Percentiles rank a stretch among this genome's conserved stretches.
Conservation (phyloP, 2,888 invertebrate genomes). For the Lepidocyrtoides sp. region DNA sequence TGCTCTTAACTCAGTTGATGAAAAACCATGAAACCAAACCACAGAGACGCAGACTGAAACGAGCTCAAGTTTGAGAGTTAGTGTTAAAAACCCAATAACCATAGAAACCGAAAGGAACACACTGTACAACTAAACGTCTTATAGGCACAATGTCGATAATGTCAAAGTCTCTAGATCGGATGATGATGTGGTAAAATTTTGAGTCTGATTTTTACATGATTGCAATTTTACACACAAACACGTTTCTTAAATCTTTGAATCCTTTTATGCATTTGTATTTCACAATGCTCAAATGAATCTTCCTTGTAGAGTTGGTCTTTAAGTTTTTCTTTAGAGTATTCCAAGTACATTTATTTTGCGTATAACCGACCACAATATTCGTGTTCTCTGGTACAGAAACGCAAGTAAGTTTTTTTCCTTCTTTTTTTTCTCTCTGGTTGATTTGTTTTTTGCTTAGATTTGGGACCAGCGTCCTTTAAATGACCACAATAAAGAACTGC, state of each 20-base stretch:
- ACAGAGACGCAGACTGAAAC: constrained; percentile 28
- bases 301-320: too few species aligned
- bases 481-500: constrained; percentile 28
- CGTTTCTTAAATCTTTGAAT: too few species aligned
- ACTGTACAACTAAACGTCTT: constrained; percentile 6
- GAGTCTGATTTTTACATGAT: constrained; percentile 33
- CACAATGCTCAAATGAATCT: too few species aligned
- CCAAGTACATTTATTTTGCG: too few species aligned
- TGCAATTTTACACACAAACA: neutral
- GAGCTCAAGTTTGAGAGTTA: constrained; percentile 23
- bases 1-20: too few species aligned
- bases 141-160: neutral
- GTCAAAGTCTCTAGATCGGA: neutral
- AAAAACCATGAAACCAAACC: constrained; percentile 54
- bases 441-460: neutral
- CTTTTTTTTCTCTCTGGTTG: neutral
- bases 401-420: constrained; percentile 20
- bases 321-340: too few species aligned
- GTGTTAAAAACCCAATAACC: constrained; percentile 25
- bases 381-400: neutral
- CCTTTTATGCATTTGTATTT: too few species aligned
- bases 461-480: constrained; percentile 60
- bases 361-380: constrained; percentile 38
- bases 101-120: too few species aligned
- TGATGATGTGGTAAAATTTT: neutral